Percentiles rank a stretch among this genome's conserved stretches.
phyloP scores from a whole-genome alignment of 2,113 vertebrate genomes.

The Mormyrus iriodes region DNA sequence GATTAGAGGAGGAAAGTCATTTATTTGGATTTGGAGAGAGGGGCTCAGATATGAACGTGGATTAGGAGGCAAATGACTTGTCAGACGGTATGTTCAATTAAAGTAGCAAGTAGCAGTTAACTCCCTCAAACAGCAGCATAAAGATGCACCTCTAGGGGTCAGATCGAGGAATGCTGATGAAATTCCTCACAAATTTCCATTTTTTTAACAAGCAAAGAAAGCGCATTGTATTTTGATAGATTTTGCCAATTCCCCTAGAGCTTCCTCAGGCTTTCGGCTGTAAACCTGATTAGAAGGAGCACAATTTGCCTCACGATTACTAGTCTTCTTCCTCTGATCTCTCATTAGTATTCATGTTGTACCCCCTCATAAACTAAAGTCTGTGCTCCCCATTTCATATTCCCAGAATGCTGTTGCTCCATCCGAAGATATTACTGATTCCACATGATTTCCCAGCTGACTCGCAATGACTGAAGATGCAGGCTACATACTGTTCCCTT shows the following conservation, averaged over 20 bases:
- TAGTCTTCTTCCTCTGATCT: constrained; percentile 28
- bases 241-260: constrained; percentile 46
- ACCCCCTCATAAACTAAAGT: constrained; percentile 30
- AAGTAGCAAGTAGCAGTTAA: constrained; percentile 50
- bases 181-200: constrained; percentile 38
- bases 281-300: constrained; percentile 52
- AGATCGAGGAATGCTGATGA: constrained; percentile 34
- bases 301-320: constrained; percentile 48
- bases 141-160: constrained; percentile 48
- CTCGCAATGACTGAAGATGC: neutral
- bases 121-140: constrained; percentile 45
- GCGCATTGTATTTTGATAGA: constrained; percentile 58
- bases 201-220: constrained; percentile 61
- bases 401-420: constrained; percentile 14
- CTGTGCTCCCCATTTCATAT: constrained; percentile 16
- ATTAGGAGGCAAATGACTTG: constrained; percentile 31
- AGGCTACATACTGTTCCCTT: neutral
- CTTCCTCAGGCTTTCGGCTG: constrained; percentile 47
- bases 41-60: constrained; percentile 43
- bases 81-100: constrained; percentile 49
- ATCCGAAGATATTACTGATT: constrained; percentile 1
- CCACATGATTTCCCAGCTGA: constrained; percentile 7
- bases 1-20: constrained; percentile 53
- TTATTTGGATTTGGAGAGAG: constrained; percentile 32
- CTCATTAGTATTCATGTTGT: constrained; percentile 48